These are phyloP conservation scores for Molorchus minor DNA, from an alignment of 2,888 invertebrate species.

Conservation along the genomic window DNA sequence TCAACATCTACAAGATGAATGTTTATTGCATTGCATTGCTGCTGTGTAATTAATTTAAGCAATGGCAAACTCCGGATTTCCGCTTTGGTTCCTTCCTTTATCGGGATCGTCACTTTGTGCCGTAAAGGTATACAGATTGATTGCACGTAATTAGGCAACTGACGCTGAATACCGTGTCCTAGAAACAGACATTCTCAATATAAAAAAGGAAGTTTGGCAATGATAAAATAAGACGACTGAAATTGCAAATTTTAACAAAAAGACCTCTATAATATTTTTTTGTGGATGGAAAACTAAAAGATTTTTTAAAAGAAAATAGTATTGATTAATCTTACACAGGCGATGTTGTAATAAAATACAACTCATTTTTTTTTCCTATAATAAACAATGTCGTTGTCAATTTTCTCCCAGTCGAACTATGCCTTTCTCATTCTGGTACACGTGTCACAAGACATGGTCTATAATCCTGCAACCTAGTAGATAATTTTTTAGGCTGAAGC, in stretches of 20 bases:
- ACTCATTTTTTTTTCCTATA: too few species aligned
- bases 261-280: too few species aligned
- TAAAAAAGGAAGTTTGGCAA: too few species aligned
- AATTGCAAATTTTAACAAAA: too few species aligned
- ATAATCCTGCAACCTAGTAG: not conserved
- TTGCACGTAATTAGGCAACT: not conserved
- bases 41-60: constrained; percentile 8
- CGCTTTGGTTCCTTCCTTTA: constrained; percentile 2
- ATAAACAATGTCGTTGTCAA: not conserved
- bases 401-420: not conserved
- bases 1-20: constrained; percentile 34
- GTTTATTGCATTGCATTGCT: constrained; percentile 22
- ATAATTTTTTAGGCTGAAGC: not conserved
- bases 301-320: too few species aligned
- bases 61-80: constrained; percentile 7
- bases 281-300: too few species aligned
- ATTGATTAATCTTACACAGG: too few species aligned
- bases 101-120: not conserved
- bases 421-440: not conserved
- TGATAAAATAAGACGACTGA: too few species aligned
- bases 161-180: too few species aligned
- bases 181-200: too few species aligned
- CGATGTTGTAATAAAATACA: too few species aligned
- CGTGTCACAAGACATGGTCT: not conserved
- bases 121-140: not conserved